A percentile compares a stretch with the other conserved stretches of the same genome.
These are phyloP conservation scores for Microdon myrmicae DNA, from an alignment of 2,888 invertebrate species.

Conservation along the genomic window DNA sequence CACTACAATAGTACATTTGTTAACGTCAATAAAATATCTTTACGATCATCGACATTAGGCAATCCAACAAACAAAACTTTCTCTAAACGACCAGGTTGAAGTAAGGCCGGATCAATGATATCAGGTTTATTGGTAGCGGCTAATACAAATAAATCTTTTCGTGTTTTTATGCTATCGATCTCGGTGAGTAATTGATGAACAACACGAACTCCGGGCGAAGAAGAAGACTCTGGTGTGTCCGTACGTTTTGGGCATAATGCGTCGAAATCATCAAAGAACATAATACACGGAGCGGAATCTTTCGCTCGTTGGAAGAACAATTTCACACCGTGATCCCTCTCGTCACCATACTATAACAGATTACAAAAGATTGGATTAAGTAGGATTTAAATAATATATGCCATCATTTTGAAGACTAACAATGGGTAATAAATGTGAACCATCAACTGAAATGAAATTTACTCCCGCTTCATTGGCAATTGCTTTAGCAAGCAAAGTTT, in stretches of 20 bases:
- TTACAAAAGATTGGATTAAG: too few species aligned
- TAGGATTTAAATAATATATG: too few species aligned
- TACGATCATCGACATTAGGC: slow-evolving; percentile 81
- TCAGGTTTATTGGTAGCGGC: slow-evolving; percentile 98
- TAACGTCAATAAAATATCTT: slow-evolving; percentile 87
- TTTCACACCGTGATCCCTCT: slow-evolving; percentile 97
- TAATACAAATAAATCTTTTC: slow-evolving; percentile 92
- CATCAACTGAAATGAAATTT: slow-evolving; percentile 98
- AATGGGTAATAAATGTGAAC: slow-evolving; percentile 98
- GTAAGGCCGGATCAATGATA: slow-evolving; percentile 94
- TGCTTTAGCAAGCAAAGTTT: slow-evolving; percentile 97
- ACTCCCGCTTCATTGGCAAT: slow-evolving; percentile 98
- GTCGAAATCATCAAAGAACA: slow-evolving; percentile 99
- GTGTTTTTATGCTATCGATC: slow-evolving; percentile 95
- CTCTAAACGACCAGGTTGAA: slow-evolving; percentile 88
- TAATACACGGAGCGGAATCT: slow-evolving; percentile 96
- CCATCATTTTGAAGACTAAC: slow-evolving; percentile 71
- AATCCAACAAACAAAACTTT: slow-evolving; percentile 91
- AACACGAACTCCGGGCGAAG: slow-evolving; percentile 83
- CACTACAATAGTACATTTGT: slow-evolving; percentile 77
- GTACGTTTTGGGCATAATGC: slow-evolving; percentile 91
- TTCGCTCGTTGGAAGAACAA: slow-evolving; percentile 93
- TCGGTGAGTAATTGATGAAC: slow-evolving; percentile 97
- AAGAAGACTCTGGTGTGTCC: slow-evolving; percentile 77
- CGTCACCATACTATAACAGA: slow-evolving; percentile 87